These are phyloP conservation scores for Bos taurus DNA, from an alignment of 2,113 vertebrate species.

Conservation along the genomic window ARS-UCD2.0 NC_037344.1:69228001-69228500, in stretches of 20 bases:
- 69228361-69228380: not conserved
- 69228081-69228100: not conserved
- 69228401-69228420: not conserved
- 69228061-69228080: not conserved
- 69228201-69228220: not conserved
- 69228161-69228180: not conserved
- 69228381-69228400: not conserved
- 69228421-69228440: not conserved
- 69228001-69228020: not conserved
- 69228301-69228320: not conserved
- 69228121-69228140: not conserved
- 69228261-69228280: not conserved
- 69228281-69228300: not conserved
- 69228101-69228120: not conserved
- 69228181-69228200: not conserved
- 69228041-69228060: not conserved
- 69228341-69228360: not conserved
- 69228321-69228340: not conserved
- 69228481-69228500: not conserved
- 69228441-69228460: not conserved
- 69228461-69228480: not conserved
- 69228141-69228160: not conserved
- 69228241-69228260: not conserved
- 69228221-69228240: not conserved
- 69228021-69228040: not conserved